A percentile compares a stretch with the other conserved stretches of the same genome.
Conservation (phyloP, 2,113 vertebrate genomes). For the Pogonocichla stellata region DNA sequence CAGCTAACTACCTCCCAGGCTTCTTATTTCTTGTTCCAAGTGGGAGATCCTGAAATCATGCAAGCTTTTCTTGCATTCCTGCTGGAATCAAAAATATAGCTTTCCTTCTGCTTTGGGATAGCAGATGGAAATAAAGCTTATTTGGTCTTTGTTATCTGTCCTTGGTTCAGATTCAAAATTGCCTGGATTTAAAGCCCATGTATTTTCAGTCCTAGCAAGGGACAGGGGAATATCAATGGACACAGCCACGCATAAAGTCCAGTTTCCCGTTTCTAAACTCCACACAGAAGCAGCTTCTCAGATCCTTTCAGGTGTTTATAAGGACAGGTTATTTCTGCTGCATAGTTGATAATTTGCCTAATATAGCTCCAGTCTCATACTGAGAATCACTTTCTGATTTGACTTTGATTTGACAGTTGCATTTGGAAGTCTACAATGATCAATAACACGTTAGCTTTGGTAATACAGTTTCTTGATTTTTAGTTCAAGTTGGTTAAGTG, state of each 20-base stretch:
- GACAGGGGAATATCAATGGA: background rate
- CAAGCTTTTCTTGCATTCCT: background rate
- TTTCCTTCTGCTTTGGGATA: background rate
- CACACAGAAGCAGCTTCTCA: background rate
- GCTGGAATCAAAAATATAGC: background rate
- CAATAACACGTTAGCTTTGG: constrained; percentile 27
- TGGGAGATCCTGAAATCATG: background rate
- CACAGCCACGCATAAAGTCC: background rate
- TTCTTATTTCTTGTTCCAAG: constrained; percentile 15
- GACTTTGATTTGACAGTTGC: constrained; percentile 39
- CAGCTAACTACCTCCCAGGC: constrained; percentile 25
- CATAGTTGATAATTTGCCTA: constrained; percentile 29
- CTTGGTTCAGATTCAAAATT: background rate
- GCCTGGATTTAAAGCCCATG: background rate
- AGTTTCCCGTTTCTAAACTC: background rate
- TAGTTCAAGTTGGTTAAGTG: constrained; percentile 20
- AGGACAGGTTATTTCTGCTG: constrained; percentile 28
- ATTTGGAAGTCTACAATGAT: constrained; percentile 7
- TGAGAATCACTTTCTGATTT: constrained; percentile 22
- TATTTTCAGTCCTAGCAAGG: background rate
- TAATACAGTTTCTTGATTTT: constrained; percentile 44
- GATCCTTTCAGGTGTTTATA: background rate
- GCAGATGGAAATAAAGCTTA: background rate
- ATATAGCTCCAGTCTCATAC: constrained; percentile 6
- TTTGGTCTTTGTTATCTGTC: background rate